Evolutionary conservation across 2,888 invertebrate genomes (phyloP), one percentile per base, ranked within the genome.

Genomic region (Tenthredo mesomela): DNA sequence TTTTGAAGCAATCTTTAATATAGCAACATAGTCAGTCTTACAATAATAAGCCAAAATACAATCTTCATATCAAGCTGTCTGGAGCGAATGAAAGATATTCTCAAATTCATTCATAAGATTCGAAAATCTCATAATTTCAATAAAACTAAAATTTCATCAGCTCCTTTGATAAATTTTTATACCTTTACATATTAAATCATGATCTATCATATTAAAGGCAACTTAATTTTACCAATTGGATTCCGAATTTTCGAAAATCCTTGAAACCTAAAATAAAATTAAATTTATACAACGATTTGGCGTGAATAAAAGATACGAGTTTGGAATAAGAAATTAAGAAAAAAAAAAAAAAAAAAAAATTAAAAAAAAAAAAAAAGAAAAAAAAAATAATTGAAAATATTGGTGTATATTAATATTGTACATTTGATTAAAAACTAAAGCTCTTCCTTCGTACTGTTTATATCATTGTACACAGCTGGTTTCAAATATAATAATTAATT

Each of bases 11-110:
- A 92, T 92, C 90, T 92, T 92, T 92, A 92, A 92, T 92, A 92
- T 92, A 92, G 92, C 92, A 92, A 92, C 92, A 92, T 92, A 92
- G 91, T 92, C 92, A 92, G 92, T 92, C 92, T 92, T 92, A 92
- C 91, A 92, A 90, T 92, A 91, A 92, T 92, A 92, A 92, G 92
- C 92, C 92, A 92, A 92, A 92, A 92, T 92, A 92, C 91, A 90
- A 92, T 92, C 91, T 92, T 91, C 92, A 88, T 88, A 90, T 92
- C 89, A 90, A 90, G 89, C 89, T 86, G 87, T 88, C 87, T 87
- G 87, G 89, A 89, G 88, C 87, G 87, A 87, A 88, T 88, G 88
- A 89, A 88, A 88, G 87, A 40, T 29, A 18, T 33, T 80, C 37
- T n/a, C 67, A 85, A 78, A 70, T 43, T 58, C 47, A 58, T 75